phyloP scores from a whole-genome alignment of 1,140 invertebrate species.

The Drosophila nannoptera region DNA sequence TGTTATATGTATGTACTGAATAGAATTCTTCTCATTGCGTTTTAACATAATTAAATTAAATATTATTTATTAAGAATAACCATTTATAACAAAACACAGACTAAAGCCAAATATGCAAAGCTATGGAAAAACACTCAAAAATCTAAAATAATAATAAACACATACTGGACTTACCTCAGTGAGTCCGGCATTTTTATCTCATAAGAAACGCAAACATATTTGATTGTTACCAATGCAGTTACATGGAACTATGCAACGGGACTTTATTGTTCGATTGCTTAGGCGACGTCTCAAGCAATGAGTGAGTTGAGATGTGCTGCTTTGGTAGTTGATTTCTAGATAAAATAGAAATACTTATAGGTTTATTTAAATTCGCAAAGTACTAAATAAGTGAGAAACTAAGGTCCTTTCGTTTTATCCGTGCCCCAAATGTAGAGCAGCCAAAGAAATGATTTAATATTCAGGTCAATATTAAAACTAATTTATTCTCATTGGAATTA shows the following conservation, averaged over 20 bases:
- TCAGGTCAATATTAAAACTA: too few relatives aligned
- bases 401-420: constrained; percentile 3
- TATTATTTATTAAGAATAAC: constrained; percentile 25
- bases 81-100: constrained; percentile 24
- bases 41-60: constrained; percentile 16
- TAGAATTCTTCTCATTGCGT: constrained; percentile 24
- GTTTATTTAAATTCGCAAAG: constrained; percentile 4
- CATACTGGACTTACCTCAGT: constrained; percentile 11
- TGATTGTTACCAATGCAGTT: constrained; percentile 21
- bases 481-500: neutral
- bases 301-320: neutral
- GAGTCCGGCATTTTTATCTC: constrained; percentile 29
- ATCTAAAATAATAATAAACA: constrained; percentile 7
- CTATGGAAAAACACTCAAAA: neutral
- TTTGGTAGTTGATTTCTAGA: neutral
- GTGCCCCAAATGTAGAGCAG: too few relatives aligned
- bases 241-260: constrained; percentile 10
- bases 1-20: constrained; percentile 25
- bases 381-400: constrained; percentile 7
- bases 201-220: constrained; percentile 37
- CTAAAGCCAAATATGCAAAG: constrained; percentile 30
- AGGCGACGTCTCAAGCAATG: neutral
- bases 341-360: neutral
- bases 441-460: too few relatives aligned
- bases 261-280: constrained; percentile 1